Percentiles rank a stretch among this genome's conserved stretches.
Conservation (phyloP, 2,113 vertebrate genomes). For the Tautogolabrus adspersus region DNA sequence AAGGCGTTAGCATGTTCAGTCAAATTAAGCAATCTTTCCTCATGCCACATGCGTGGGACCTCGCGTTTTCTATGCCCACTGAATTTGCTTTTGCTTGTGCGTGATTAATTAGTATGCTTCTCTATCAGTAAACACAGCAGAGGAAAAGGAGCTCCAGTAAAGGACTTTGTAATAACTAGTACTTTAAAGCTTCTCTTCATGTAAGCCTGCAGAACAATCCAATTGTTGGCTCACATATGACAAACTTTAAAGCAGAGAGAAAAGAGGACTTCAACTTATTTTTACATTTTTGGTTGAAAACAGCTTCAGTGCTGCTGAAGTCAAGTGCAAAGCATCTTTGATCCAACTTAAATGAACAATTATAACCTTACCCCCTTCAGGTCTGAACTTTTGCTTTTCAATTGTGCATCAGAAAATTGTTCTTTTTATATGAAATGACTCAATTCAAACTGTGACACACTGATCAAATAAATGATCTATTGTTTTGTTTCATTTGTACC, state of each 20-base stretch:
- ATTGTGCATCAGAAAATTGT: too few relatives aligned
- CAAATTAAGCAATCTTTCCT: constrained; percentile 75
- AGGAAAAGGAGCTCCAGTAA: constrained; percentile 32
- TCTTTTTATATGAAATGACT: too few relatives aligned
- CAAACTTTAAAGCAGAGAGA: constrained; percentile 35
- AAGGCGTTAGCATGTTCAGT: constrained; percentile 73
- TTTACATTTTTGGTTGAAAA: constrained; percentile 33
- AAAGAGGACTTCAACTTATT: constrained; percentile 49
- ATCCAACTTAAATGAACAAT: constrained; percentile 29
- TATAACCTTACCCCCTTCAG: constrained; percentile 6
- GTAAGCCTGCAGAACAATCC: constrained; percentile 59
- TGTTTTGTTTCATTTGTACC: too few relatives aligned
- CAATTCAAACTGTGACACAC: too few relatives aligned
- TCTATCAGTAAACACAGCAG: constrained; percentile 52
- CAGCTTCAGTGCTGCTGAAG: constrained; percentile 34
- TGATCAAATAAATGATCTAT: too few relatives aligned
- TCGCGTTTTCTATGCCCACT: constrained; percentile 36
- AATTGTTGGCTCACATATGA: constrained; percentile 57
- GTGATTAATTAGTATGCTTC: constrained; percentile 62
- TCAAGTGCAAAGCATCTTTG: constrained; percentile 42
- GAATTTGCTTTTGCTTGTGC: constrained; percentile 45
- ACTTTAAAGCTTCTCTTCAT: constrained; percentile 68
- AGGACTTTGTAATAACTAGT: constrained; percentile 44
- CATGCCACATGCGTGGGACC: constrained; percentile 56
- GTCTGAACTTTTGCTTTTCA: neutral